phyloP scores from a whole-genome alignment of 2,113 vertebrate species.

The Forbesichthys agassizii region DNA sequence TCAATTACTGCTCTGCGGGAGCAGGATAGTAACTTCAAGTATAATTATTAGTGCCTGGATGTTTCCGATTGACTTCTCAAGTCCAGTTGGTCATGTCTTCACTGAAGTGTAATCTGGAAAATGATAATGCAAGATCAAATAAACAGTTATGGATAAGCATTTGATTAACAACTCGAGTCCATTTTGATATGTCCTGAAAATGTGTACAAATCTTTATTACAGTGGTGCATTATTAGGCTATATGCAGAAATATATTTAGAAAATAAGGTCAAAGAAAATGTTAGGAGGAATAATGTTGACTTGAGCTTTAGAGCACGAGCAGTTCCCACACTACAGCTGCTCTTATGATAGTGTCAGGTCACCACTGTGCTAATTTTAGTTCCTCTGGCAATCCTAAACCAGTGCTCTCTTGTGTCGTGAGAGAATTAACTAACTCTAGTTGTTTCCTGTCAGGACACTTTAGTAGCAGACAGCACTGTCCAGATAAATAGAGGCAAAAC shows the following conservation, averaged over 20 bases:
- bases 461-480: neutral
- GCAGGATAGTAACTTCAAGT: neutral
- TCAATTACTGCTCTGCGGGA: no score
- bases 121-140: slow-evolving; percentile 9
- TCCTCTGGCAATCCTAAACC: slow-evolving; percentile 38
- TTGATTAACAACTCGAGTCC: slow-evolving; percentile 6
- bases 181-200: slow-evolving; percentile 13
- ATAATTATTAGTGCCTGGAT: neutral
- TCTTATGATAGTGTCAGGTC: slow-evolving; percentile 53
- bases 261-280: slow-evolving; percentile 1
- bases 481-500: neutral
- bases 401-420: slow-evolving; percentile 22
- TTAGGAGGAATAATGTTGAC: neutral
- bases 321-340: slow-evolving; percentile 52
- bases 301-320: neutral
- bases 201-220: neutral
- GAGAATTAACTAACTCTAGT: slow-evolving; percentile 15
- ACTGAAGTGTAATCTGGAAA: slow-evolving; percentile 21
- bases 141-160: neutral
- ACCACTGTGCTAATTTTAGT: slow-evolving; percentile 64
- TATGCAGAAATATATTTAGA: neutral
- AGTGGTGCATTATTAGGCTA: neutral
- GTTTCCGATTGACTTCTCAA: neutral
- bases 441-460: slow-evolving; percentile 8
- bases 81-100: neutral